A percentile compares a stretch with the other conserved stretches of the same genome.
These are phyloP conservation scores for Tinea trinotella DNA, from an alignment of 2,888 invertebrate genomes.

Conservation along the genomic window DNA sequence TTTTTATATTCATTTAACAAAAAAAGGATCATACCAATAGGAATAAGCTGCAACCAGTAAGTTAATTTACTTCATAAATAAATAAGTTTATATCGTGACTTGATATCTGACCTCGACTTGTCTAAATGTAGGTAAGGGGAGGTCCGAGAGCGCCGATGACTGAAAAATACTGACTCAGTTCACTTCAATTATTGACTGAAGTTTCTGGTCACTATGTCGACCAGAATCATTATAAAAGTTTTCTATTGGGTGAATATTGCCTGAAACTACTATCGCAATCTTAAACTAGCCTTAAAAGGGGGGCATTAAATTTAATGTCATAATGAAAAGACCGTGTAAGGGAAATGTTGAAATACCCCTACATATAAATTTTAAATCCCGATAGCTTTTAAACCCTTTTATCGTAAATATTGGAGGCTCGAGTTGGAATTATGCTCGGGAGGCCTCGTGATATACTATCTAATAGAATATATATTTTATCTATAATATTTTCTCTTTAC, in stretches of 20 bases:
- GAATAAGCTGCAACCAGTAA: too few species aligned
- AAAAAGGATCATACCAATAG: too few species aligned
- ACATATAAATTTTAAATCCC: constrained; percentile 16
- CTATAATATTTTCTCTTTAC: neutral
- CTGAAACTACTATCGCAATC: neutral
- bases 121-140: too few species aligned
- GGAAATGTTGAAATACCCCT: constrained; percentile 7
- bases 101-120: too few species aligned
- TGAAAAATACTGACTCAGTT: too few species aligned
- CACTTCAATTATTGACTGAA: too few species aligned
- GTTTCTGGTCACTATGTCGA: too few species aligned
- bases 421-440: constrained; percentile 14
- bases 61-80: too few species aligned
- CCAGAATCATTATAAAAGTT: too few species aligned
- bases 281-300: constrained; percentile 1
- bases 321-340: constrained; percentile 12
- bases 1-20: too few species aligned
- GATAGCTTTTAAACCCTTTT: constrained; percentile 19
- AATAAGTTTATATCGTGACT: too few species aligned
- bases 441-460: constrained; percentile 10
- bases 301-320: constrained; percentile 3
- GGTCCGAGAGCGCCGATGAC: too few species aligned
- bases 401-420: constrained; percentile 14
- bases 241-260: neutral
- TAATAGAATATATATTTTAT: neutral